Base-by-base conservation (phyloP, 2,113 vertebrate genomes). In the Genyomyrus donnyi region DNA sequence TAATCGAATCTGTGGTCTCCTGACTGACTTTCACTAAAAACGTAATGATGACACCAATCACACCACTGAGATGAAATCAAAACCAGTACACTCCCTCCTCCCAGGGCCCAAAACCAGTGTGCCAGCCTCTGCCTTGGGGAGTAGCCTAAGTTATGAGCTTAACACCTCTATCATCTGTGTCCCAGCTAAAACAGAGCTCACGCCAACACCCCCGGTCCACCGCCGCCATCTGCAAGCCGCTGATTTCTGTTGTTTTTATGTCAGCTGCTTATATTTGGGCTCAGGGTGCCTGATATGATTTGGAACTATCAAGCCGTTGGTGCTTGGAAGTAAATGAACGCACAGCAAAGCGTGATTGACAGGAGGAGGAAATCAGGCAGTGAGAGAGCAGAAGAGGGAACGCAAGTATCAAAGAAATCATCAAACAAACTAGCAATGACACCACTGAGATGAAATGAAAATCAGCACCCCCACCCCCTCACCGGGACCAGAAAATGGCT, bases 91-190 rank as follows among this genome's bases (percentile, higher is more conserved):
- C 31, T 13, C 15, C 74, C 5, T 7, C 74, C 74, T 19, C 13
- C 74, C 31, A 80, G 74, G 35, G 74, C 35, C 74, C 35, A 80
- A 27, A 70, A 70, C 35, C 35, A 80, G 10, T 13, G 35, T 80
- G 31, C 15, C 74, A 35, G 17, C 15, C 15, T 19, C 31, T 42
- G 70, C 70, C 70, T 39, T 39, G 31, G 35, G 74, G 15, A 21
- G 15, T 10, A 50, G 45, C 46, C 84, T 27, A 24, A 50, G 24
- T 56, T 35, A 56, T 87, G 11, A 50, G 50, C 45, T 86, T 86
- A 86, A 86, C 84, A 85, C n/a, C 48, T n/a, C 84, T 86, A 86
- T 86, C 84, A n/a, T 50, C 48, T 27, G n/a, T 27, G 45, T 86
- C 45, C 24, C 62, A 70, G 62, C 62, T 31, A 70, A 70, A 70